Evolutionary conservation across 2,113 vertebrate genomes (phyloP), one percentile per base, ranked within the genome.

Genomic region (Thryonomys swinderianus): DNA sequence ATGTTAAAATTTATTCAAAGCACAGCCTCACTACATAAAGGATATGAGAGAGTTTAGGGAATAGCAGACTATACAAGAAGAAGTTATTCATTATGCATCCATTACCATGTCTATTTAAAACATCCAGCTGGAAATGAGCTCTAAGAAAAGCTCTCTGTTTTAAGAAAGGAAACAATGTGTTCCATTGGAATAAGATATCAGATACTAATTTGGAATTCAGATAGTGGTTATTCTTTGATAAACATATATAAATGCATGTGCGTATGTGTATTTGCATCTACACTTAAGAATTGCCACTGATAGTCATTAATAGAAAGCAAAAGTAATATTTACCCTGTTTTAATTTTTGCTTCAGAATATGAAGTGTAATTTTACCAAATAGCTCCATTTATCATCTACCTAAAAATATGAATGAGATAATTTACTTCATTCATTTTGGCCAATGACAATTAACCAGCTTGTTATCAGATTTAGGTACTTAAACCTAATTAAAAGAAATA

Each of bases 91-190:
- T 93, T 93, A 93, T 96, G 88, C 57, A 95, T 96, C 92, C 66
- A 93, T 96, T 62, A 71, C 96, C 96, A 94, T 82, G 67, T 91
- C 83, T 95, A 73, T 92, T 92, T 91, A 96, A 96, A 93, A 89
- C 80, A 91, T 64, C 85, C 74, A 85, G 67, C 48, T 96, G 90
- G 74, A 89, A 96, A 96, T 94, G 93, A 42, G 86, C 69, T 93
- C 94, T 95, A 95, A 96, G 95, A 94, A 96, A 96, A 94, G 64
- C 80, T 81, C 42, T 86, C 86, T 91, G 85, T 71, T 95, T 96
- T 95, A 96, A 96, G 94, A 95, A 96, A 94, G 96, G 89, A 96
- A 96, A 96, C 37, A 59, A 85, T 93, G 48, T 91, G 55, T 94
- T 95, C 78, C 55, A 79, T 79, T 89, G 67, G 84, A 94, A 95